Conservation (phyloP, 2,113 vertebrate species). For the Leptocoma aspasia region DNA sequence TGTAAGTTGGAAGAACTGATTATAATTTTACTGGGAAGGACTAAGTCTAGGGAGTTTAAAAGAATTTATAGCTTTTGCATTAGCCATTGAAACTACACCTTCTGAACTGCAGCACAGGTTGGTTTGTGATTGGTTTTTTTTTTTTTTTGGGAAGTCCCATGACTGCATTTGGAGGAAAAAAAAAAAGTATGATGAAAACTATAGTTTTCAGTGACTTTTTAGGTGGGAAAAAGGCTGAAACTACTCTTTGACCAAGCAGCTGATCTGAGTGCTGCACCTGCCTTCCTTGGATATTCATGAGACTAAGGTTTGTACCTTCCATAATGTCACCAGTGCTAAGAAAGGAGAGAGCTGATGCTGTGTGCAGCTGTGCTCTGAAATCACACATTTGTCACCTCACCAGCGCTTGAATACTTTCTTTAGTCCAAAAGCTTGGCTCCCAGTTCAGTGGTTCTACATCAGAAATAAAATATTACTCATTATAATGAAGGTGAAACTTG, state of each 20-base stretch:
- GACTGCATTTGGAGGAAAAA: not conserved
- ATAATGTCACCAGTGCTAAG: not conserved
- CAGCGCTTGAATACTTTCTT: not conserved
- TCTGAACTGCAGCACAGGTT: not conserved
- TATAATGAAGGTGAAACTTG: not conserved
- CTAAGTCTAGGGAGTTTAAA: not conserved
- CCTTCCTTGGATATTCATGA: not conserved
- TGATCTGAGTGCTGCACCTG: not conserved
- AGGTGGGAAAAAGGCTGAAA: not conserved
- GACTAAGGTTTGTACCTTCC: not conserved
- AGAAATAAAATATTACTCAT: not conserved
- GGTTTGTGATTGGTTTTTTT: not conserved
- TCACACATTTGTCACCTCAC: not conserved
- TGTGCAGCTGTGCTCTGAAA: not conserved
- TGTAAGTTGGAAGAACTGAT: not conserved
- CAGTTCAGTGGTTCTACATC: not conserved
- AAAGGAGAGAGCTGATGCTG: not conserved
- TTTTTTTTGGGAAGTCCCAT: not conserved
- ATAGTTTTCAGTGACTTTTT: not conserved
- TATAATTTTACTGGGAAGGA: not conserved
- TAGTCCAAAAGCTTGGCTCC: not conserved
- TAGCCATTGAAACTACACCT: not conserved
- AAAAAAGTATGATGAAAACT: not conserved
- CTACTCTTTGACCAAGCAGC: not conserved
- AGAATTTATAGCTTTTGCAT: not conserved